These are phyloP conservation scores for Oithona nana DNA, from an alignment of 2,888 invertebrate genomes.

Conservation along the genomic window DNA sequence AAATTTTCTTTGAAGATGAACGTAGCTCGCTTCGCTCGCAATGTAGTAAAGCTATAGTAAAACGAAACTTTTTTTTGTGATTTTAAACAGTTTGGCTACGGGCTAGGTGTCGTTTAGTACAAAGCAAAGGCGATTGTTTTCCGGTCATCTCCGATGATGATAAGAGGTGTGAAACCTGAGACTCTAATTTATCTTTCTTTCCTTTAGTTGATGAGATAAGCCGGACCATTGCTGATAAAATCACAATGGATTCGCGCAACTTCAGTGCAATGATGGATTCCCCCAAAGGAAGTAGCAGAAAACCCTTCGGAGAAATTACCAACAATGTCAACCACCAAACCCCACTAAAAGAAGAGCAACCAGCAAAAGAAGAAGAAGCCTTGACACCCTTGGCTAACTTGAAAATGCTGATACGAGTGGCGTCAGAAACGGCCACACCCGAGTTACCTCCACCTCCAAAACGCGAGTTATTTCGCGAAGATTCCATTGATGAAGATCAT, in stretches of 20 bases:
- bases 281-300: not conserved
- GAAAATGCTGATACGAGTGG: constrained; percentile 44
- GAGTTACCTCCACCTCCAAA: not conserved
- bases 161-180: no score
- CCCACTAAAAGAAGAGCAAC: not conserved
- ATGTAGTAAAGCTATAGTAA: no score
- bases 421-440: constrained; percentile 28
- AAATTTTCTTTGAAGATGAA: no score
- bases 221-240: not conserved
- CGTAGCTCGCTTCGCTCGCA: no score
- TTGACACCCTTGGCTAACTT: constrained; percentile 47
- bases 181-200: no score
- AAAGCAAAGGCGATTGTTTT: no score
- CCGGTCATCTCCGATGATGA: no score
- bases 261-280: not conserved
- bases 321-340: not conserved
- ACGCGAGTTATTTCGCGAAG: not conserved
- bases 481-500: not conserved
- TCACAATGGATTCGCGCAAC: not conserved
- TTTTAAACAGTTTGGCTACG: no score
- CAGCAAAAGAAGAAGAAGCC: constrained; percentile 22
- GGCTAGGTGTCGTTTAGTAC: no score
- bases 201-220: no score
- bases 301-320: constrained; percentile 13
- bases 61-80: no score